A percentile compares a stretch with the other conserved stretches of the same genome.
These are phyloP conservation scores for Dromius quadrimaculatus DNA, from an alignment of 2,888 invertebrate genomes.

Conservation along the genomic window DNA sequence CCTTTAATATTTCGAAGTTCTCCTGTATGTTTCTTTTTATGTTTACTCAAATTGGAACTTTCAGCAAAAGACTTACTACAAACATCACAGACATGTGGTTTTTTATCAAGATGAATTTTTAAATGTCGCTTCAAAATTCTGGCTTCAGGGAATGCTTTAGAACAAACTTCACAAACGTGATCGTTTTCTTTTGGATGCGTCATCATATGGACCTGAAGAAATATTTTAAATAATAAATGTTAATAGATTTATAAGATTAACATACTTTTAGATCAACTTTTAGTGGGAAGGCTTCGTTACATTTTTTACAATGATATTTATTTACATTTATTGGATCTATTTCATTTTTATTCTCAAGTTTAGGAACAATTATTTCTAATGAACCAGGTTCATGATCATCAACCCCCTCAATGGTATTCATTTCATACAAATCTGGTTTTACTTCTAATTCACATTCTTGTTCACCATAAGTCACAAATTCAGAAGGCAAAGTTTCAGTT, in stretches of 20 bases:
- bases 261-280: slow-evolving; percentile 66
- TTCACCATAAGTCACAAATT: slow-evolving; percentile 59
- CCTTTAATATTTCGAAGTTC: slow-evolving; percentile 67
- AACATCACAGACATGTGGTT: slow-evolving; percentile 67
- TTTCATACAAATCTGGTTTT: slow-evolving; percentile 53
- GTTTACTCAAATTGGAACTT: slow-evolving; percentile 68
- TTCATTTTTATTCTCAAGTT: slow-evolving; percentile 15
- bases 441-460: slow-evolving; percentile 56
- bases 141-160: slow-evolving; percentile 66
- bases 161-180: slow-evolving; percentile 64
- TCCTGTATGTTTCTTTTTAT: slow-evolving; percentile 68
- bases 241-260: slow-evolving; percentile 23
- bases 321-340: neutral
- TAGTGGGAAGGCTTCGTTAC: slow-evolving; percentile 63
- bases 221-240: slow-evolving; percentile 38
- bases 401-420: slow-evolving; percentile 50
- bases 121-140: slow-evolving; percentile 66
- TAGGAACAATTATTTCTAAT: slow-evolving; percentile 38
- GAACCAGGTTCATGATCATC: slow-evolving; percentile 56
- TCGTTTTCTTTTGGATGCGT: slow-evolving; percentile 65
- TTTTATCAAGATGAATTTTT: slow-evolving; percentile 67
- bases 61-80: slow-evolving; percentile 69
- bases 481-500: slow-evolving; percentile 59
- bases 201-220: slow-evolving; percentile 65
- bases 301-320: slow-evolving; percentile 64